Base-by-base conservation (phyloP, 2,113 vertebrate species). In the Numenius arquata region DNA sequence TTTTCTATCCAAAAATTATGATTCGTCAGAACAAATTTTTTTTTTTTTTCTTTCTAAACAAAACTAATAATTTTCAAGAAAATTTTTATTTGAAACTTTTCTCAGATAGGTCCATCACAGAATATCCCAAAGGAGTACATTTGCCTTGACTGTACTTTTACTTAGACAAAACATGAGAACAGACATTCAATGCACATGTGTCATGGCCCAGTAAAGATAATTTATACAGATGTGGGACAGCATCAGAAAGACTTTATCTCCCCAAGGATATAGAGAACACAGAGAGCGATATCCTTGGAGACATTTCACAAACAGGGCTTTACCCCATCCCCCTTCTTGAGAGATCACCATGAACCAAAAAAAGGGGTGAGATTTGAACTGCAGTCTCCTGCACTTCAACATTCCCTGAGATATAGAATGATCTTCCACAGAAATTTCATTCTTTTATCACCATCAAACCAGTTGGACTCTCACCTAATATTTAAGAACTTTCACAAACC, bases 111-210 rank as follows among this genome's bases (percentile, higher is more conserved):
- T 55, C 19, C 17, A 21, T 52, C 45, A 74, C n/a, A 70, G 32
- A 62, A 40, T 76, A 62, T 83, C 29, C 30, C 55, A 80, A 89
- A 87, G 23, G 30, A 75, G 1, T 43, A 25, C 1, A 15, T 73
- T 92, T 66, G 32, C 32, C 47, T 84, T 74, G 45, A 89, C 55
- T 95, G 38, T 53, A 80, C 25, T 88, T 83, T 55, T 82, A 38
- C 58, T 72, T 70, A 88, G 74, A 82, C 76, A 81, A 81, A 95
- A 93, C 38, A 71, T 12, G 45, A 92, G 20, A 73, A 53, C n/a
- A 59, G 32, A 83, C 50, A 85, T 86, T 59, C 76, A 86, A 84
- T 55, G 15, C 4, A 29, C n/a, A 6, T 38, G 23, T 72, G 43
- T 80, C 53, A 89, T 20, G 41, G 72, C 55, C 65, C 19, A 63